Percentiles rank a stretch among this genome's conserved stretches.
Evolutionary conservation across 1,140 invertebrate genomes (phyloP).

Genomic region (Musca domestica): DNA sequence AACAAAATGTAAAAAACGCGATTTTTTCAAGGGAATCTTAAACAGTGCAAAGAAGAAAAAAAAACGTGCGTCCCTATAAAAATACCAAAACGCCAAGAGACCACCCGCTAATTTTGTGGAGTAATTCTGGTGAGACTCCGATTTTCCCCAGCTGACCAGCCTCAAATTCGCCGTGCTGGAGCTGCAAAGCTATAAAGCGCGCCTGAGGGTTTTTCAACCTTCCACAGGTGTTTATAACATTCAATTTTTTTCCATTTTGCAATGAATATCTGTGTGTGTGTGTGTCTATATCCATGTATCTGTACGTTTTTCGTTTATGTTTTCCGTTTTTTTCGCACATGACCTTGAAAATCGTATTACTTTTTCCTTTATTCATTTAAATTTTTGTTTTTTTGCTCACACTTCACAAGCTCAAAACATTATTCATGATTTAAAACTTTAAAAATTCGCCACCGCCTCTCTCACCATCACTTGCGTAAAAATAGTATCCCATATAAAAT

Average conservation of each 20-base stretch:
- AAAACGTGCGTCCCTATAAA: background rate
- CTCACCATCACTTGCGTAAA: too few relatives aligned
- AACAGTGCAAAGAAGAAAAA: background rate
- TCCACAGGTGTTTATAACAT: slow-evolving; percentile 25
- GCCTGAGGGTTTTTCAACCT: slow-evolving; percentile 21
- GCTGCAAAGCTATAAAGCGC: slow-evolving; percentile 8
- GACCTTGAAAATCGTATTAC: background rate
- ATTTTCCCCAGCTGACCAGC: background rate
- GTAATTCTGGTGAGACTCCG: background rate
- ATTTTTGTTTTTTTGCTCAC: background rate
- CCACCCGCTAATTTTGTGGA: background rate
- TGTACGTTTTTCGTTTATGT: background rate
- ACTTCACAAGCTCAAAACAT: background rate
- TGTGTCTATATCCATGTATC: background rate
- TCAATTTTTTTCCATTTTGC: background rate
- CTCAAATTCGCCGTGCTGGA: slow-evolving; percentile 25
- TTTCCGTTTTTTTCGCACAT: background rate
- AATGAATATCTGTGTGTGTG: background rate
- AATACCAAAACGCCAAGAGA: background rate
- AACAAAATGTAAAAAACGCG: background rate
- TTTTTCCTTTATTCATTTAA: background rate
- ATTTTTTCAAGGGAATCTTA: background rate
- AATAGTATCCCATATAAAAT: slow-evolving; percentile 31
- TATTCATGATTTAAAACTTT: background rate
- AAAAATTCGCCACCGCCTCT: background rate